Percentiles rank a stretch among this genome's conserved stretches.
These are phyloP conservation scores for Gallinago paraguaiae DNA, from an alignment of 2,113 vertebrate genomes.

Conservation along the genomic window DNA sequence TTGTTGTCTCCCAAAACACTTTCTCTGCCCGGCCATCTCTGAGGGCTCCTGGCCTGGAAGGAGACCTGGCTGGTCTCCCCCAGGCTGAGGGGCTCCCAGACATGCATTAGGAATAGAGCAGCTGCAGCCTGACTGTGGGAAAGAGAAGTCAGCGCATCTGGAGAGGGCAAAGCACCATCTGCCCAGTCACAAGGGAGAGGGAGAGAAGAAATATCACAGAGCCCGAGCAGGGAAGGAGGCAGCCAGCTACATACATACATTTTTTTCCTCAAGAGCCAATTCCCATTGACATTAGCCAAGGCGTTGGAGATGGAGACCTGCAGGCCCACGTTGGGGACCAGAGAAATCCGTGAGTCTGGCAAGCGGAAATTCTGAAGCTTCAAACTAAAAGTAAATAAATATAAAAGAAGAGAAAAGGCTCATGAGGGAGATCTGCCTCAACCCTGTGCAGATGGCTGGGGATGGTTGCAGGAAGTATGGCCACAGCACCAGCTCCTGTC, in stretches of 20 bases:
- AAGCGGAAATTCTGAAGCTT: slow-evolving; percentile 45
- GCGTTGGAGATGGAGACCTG: slow-evolving; percentile 48
- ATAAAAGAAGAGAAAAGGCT: not conserved
- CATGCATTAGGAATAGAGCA: too few species aligned
- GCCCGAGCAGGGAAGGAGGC: not conserved
- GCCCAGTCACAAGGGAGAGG: not conserved
- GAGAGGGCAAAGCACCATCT: not conserved
- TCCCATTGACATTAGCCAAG: slow-evolving; percentile 30
- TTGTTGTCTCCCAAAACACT: too few species aligned
- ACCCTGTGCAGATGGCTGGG: fast-evolving
- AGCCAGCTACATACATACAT: slow-evolving; percentile 5
- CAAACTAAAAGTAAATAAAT: slow-evolving; percentile 12
- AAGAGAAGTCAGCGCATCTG: not conserved
- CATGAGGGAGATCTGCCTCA: fast-evolving
- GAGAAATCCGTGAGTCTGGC: slow-evolving; percentile 5
- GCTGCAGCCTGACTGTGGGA: not conserved
- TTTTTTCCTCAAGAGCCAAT: slow-evolving; percentile 38
- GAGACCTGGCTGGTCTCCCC: not conserved
- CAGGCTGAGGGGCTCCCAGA: too few species aligned
- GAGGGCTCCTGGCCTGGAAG: fast-evolving
- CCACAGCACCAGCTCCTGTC: too few species aligned
- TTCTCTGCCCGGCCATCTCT: not conserved
- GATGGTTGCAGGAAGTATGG: too few species aligned
- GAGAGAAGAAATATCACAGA: not conserved
- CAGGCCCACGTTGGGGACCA: not conserved